Evolutionary conservation across 1,140 invertebrate species (phyloP).

Genomic region (Pectinophora gossypiella): DNA sequence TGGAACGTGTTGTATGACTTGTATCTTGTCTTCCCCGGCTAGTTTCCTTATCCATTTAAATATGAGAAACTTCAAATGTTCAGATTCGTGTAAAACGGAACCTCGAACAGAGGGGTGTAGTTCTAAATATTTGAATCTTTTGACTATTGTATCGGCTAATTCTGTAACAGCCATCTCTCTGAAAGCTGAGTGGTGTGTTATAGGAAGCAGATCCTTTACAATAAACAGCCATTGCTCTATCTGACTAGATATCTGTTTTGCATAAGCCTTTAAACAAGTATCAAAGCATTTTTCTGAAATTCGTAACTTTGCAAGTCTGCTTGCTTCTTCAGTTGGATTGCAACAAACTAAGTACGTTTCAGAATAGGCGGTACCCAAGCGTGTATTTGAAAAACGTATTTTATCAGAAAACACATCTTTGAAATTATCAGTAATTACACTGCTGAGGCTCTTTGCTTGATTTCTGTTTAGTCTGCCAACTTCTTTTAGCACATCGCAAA

Average conservation of each 20-base stretch:
- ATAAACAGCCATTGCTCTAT: background rate
- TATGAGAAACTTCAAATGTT: background rate
- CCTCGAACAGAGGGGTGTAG: background rate
- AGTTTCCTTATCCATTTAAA: background rate
- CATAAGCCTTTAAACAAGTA: background rate
- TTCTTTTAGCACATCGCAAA: background rate
- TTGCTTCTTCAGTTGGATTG: background rate
- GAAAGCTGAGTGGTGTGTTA: background rate
- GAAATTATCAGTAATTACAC: background rate
- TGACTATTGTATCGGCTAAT: background rate
- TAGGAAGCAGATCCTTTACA: background rate
- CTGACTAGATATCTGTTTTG: background rate
- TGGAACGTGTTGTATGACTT: background rate
- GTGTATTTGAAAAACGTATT: background rate
- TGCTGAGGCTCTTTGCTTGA: background rate
- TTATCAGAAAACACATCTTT: background rate
- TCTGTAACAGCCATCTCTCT: background rate
- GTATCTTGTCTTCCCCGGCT: background rate
- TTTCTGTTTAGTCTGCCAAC: background rate
- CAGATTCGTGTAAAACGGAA: background rate
- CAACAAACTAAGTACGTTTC: background rate
- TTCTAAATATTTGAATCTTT: background rate
- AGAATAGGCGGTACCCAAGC: background rate
- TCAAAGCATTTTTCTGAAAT: no score
- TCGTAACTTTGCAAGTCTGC: background rate